Base-by-base conservation (phyloP, 2,797 vertebrate species). In the Amphiprion clarkii region DNA sequence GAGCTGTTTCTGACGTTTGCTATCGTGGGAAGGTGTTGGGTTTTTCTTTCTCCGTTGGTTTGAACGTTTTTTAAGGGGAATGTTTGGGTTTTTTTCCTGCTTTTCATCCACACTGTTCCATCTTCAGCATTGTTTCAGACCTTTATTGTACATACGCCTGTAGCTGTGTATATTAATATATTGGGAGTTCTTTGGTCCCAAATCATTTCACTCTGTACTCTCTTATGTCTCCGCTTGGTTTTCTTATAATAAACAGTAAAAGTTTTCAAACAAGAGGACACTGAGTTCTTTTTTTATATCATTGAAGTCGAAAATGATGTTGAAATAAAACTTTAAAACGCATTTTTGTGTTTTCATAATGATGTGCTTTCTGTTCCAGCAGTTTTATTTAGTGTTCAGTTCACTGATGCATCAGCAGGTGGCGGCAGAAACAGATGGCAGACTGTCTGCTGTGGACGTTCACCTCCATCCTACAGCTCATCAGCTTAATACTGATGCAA, bases 141-240 rank as follows among this genome's bases (percentile, higher is more conserved):
- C 4, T 68, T 36, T 71, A 54, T 74, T 94, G 93, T 93, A 93
- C 89, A 92, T 90, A 89, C 85, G 79, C 86, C 86, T 82, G 82
- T 87, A 92, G 85, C 91, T 92, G 85, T 93, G 90, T 92, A 92
- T 90, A 91, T 93, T 94, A 95, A 95, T 93, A 94, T 94, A 94
- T 94, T 88, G 87, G 90, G 85, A 87, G 79, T 68, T 75, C 75
- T 82, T 58, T 77, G 46, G 44, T 81, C 85, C 76, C 79, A 84
- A 84, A 60, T 74, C 49, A 42, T 81, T 83, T 69, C 70, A 49
- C 57, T 82, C 70, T 86, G 62, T 85, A 77, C 65, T 61, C 76
- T 74, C 55, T 80, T 42, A 39, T 67, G 73, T 64, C 63, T 70
- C 29, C 2, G 31, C 81, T 67, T 68, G 69, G 61, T 79, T 75